Evolutionary conservation across 2,888 invertebrate genomes (phyloP).

Genomic region (Melanargia galathea): DNA sequence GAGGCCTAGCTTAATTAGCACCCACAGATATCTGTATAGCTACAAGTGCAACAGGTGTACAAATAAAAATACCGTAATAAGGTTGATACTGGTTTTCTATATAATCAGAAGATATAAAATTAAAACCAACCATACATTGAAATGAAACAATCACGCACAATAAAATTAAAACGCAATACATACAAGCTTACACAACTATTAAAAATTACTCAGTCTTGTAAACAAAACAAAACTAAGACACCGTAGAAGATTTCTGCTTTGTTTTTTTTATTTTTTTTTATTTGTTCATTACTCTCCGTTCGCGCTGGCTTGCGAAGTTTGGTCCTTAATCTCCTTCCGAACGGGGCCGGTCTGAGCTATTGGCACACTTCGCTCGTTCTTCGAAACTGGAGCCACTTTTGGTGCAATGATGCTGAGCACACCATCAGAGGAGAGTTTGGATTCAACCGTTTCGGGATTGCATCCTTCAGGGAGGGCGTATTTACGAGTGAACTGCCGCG

Average conservation of each 20-base stretch:
- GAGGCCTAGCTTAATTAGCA: no score
- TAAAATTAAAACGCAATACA: neutral
- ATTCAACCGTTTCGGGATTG: slow-evolving; percentile 85
- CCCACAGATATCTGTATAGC: neutral
- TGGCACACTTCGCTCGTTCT: slow-evolving; percentile 78
- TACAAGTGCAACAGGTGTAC: neutral
- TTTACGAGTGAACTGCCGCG: slow-evolving; percentile 86
- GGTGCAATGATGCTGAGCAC: slow-evolving; percentile 87
- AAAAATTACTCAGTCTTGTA: slow-evolving; percentile 3
- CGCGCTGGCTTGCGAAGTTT: slow-evolving; percentile 52
- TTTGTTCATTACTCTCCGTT: slow-evolving; percentile 35
- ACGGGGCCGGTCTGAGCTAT: slow-evolving; percentile 82
- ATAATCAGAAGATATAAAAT: neutral
- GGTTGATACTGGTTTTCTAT: neutral
- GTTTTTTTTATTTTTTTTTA: neutral
- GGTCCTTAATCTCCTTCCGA: slow-evolving; percentile 68
- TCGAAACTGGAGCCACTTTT: slow-evolving; percentile 45
- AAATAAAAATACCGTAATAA: neutral
- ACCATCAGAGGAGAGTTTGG: slow-evolving; percentile 88
- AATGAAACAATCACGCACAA: neutral
- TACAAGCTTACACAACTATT: neutral
- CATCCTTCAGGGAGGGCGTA: slow-evolving; percentile 87
- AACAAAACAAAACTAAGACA: neutral
- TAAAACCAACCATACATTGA: neutral
- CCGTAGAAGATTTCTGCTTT: neutral